Percentiles rank a stretch among this genome's conserved stretches.
These are phyloP conservation scores for Zapus hudsonius DNA, from an alignment of 2,113 vertebrate species.

Conservation along the genomic window DNA sequence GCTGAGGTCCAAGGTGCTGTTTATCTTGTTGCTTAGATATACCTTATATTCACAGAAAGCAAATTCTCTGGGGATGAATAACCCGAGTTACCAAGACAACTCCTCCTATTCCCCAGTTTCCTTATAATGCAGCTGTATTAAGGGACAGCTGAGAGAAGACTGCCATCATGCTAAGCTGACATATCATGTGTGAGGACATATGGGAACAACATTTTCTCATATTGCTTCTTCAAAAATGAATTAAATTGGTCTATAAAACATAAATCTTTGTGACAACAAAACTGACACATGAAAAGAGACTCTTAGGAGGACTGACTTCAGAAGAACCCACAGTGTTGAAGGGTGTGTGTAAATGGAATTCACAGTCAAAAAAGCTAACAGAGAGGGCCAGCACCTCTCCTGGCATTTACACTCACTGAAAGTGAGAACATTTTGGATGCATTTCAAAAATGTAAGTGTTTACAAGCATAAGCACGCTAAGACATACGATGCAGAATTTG, in stretches of 20 bases:
- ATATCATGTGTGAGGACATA: slow-evolving; percentile 69
- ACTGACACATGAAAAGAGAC: slow-evolving; percentile 77
- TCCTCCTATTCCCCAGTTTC: slow-evolving; percentile 4
- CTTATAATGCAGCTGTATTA: slow-evolving; percentile 26
- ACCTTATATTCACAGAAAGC: neutral
- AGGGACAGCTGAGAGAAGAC: slow-evolving; percentile 65
- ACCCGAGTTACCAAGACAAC: neutral
- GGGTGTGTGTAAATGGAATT: slow-evolving; percentile 79
- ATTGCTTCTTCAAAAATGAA: slow-evolving; percentile 69
- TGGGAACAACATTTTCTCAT: slow-evolving; percentile 72
- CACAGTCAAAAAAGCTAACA: slow-evolving; percentile 77
- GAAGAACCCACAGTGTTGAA: slow-evolving; percentile 68
- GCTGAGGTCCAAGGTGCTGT: slow-evolving; percentile 8
- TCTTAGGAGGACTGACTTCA: slow-evolving; percentile 63
- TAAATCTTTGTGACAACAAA: slow-evolving; percentile 78
- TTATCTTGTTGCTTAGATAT: slow-evolving; percentile 46
- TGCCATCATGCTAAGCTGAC: slow-evolving; percentile 63
- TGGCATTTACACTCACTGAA: slow-evolving; percentile 64
- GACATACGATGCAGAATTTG: slow-evolving; percentile 49
- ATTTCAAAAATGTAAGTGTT: slow-evolving; percentile 77
- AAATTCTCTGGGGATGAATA: slow-evolving; percentile 55
- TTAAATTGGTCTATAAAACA: slow-evolving; percentile 75
- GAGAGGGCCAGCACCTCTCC: slow-evolving; percentile 74
- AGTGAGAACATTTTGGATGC: slow-evolving; percentile 76
- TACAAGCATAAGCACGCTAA: slow-evolving; percentile 74